Evolutionary conservation across 2,797 vertebrate genomes (phyloP), one percentile per base, ranked within the genome.

Genomic region (Amblyopsis hoosieri): DNA sequence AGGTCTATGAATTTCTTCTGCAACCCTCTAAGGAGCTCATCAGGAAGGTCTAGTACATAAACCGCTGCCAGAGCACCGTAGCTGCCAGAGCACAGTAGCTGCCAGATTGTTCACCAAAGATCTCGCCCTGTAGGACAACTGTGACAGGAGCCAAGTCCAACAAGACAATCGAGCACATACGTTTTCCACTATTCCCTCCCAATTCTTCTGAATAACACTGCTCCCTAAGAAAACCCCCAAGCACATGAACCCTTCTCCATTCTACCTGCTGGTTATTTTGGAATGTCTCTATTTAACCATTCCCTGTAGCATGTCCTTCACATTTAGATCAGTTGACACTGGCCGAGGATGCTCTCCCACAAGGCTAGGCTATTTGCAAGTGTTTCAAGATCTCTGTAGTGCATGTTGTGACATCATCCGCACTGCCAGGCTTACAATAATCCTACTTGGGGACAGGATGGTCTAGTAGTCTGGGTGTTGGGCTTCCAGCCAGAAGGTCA

Each of bases 121-220:
- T 23, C 29, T 61, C 11, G 45, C 58, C 66, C 45, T 61, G 13
- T 67, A 61, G 2, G 51, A 61, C 23, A 55, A 9, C 66, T 67
- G 66, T 1, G 58, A 58, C 52, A 23, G 23, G 23, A 23, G 23
- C 23, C 23, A 23, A 23, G 23, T 23, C 23, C 23, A 23, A 23
- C 23, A 10, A 19, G 45, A 58, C 42, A 61, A 53, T 37, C 19
- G 10, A 42, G 45, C 50, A 31, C 45, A 47, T 5, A 67, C 17
- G 8, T 37, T 67, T 13, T 63, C 60, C 3, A 46, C 14, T 23
- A 69, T 1, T 5, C 60, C 60, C 54, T 63, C 53, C 51, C 60
- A 56, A 46, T 57, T 62, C 29, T n/a, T 45, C n/a, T 55, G 42
- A 29, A 49, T 55, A 3, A 42, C 11, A 6, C 4, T 11, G 31